Percentiles rank a stretch among this genome's conserved stretches.
These are phyloP conservation scores for Alviniconcha marisindica DNA, from an alignment of 1,140 invertebrate genomes.

Conservation along the genomic window DNA sequence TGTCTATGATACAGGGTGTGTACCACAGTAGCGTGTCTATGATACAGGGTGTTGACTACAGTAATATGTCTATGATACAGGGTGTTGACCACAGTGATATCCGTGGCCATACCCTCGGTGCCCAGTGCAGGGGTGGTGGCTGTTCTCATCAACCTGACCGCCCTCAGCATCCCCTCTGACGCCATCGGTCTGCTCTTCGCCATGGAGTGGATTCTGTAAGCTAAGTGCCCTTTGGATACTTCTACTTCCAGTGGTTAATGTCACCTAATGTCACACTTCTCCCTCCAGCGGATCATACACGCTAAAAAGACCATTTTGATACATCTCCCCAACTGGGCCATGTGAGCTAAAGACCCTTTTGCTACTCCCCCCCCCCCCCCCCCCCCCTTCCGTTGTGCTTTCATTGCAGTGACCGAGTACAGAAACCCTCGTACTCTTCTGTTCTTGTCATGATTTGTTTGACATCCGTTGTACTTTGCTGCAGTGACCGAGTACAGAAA, in stretches of 20 bases:
- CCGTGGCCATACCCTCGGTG: slow-evolving; percentile 65
- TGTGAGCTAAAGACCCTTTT: background rate
- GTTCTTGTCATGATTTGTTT: background rate
- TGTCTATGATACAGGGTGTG: no score
- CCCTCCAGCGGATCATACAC: background rate
- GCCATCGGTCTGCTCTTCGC: slow-evolving; percentile 91
- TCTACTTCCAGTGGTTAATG: background rate
- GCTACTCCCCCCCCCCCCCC: no score
- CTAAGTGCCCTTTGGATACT: slow-evolving; percentile 58
- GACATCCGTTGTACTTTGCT: background rate
- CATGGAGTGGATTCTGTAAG: slow-evolving; percentile 95
- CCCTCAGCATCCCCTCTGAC: slow-evolving; percentile 74
- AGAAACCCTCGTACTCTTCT: no score
- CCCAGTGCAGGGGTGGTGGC: slow-evolving; percentile 65
- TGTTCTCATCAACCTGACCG: slow-evolving; percentile 65
- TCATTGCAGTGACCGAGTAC: no score
- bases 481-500: background rate
- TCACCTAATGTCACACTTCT: background rate
- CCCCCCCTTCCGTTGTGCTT: no score
- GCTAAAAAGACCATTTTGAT: background rate
- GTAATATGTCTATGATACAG: slow-evolving; percentile 47
- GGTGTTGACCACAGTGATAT: slow-evolving; percentile 61
- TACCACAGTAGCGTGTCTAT: background rate
- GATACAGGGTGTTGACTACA: background rate
- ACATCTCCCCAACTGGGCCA: background rate